A percentile compares a stretch with the other conserved stretches of the same genome.
phyloP scores from a whole-genome alignment of 1,140 invertebrate genomes.

The Ceratoteleas bidentatus region DNA sequence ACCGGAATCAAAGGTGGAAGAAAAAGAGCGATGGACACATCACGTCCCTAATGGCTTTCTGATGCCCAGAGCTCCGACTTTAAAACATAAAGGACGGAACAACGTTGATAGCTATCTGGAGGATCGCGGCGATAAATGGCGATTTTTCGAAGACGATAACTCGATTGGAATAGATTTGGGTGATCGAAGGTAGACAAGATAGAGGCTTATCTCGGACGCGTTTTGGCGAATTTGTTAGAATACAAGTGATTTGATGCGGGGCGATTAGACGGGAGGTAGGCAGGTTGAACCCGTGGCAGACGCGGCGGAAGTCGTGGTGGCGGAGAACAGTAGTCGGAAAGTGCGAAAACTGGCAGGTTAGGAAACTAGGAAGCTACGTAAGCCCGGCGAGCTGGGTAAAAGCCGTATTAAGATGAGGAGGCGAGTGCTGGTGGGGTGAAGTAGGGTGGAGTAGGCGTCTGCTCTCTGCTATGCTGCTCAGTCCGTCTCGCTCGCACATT shows the following conservation, averaged over 20 bases:
- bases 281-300: not conserved
- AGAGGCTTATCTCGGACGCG: not conserved
- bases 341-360: not conserved
- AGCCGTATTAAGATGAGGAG: slow-evolving; percentile 64
- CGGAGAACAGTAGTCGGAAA: no score
- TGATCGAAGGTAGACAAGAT: no score
- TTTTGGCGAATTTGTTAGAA: not conserved
- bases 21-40: slow-evolving; percentile 26
- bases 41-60: slow-evolving; percentile 26
- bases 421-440: slow-evolving; percentile 26
- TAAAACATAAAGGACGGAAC: not conserved
- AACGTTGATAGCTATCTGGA: not conserved
- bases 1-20: slow-evolving; percentile 30
- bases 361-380: slow-evolving; percentile 1
- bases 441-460: slow-evolving; percentile 60
- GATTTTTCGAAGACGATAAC: not conserved
- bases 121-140: not conserved
- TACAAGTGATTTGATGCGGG: not conserved
- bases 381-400: slow-evolving; percentile 42
- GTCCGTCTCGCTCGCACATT: slow-evolving; percentile 70
- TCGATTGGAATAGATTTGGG: no score
- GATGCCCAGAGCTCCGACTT: slow-evolving; percentile 10
- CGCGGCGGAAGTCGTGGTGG: no score
- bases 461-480: slow-evolving; percentile 29
- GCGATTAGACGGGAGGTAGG: not conserved